Evolutionary conservation across 2,113 vertebrate genomes (phyloP).

Genomic region (Motacilla tschutschensis): DNA sequence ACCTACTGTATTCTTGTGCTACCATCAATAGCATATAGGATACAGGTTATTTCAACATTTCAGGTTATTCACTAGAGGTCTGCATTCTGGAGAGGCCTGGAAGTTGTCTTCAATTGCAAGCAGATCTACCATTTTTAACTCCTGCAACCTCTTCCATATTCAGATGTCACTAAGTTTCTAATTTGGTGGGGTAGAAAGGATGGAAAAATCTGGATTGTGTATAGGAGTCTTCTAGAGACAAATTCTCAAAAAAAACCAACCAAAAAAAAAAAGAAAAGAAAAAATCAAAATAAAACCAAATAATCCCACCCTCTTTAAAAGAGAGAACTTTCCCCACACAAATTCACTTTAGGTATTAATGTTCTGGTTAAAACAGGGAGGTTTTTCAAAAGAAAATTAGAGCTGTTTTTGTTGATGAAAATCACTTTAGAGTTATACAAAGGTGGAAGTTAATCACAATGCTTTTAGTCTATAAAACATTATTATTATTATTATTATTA

Average conservation of each 20-base stretch:
- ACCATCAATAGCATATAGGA: not conserved
- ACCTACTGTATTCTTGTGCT: not conserved
- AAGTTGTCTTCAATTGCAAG: not conserved
- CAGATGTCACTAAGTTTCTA: not conserved
- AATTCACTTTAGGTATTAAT: not conserved
- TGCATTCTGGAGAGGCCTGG: not conserved
- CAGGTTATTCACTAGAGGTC: not conserved
- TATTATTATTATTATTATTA: not conserved
- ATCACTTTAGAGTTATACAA: not conserved
- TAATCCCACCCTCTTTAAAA: not conserved
- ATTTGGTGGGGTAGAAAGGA: not conserved
- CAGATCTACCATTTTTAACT: not conserved
- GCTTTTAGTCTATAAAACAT: not conserved
- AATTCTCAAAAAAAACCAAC: not conserved
- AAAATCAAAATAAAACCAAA: not conserved
- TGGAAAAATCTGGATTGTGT: not conserved
- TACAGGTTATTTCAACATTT: not conserved
- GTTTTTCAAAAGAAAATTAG: not conserved
- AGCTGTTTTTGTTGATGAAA: not conserved
- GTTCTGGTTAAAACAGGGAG: not conserved
- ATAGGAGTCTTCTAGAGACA: not conserved
- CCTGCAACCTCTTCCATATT: not conserved
- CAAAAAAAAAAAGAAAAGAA: not conserved
- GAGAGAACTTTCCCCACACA: rapidly evolving
- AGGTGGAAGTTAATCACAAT: not conserved